These are phyloP conservation scores for Melipona beecheii DNA, from an alignment of 2,888 invertebrate species.

Conservation along the genomic window DNA sequence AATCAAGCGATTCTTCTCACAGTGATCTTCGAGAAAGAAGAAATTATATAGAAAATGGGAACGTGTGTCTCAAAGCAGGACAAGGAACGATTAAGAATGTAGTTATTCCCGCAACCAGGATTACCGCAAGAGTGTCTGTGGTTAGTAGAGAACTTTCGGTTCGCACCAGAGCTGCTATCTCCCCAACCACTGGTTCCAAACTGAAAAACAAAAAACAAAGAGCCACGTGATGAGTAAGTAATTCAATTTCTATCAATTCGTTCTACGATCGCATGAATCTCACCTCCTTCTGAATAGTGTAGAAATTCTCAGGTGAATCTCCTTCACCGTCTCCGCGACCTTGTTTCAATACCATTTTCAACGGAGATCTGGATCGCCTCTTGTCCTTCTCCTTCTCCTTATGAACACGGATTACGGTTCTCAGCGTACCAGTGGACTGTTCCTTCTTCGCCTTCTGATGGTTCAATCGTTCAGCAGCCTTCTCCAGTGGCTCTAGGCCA, in stretches of 20 bases:
- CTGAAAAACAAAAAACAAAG: conserved; percentile 76
- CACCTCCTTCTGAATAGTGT: conserved; percentile 90
- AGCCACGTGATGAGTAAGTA: conserved; percentile 29
- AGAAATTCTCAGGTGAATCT: conserved; percentile 85
- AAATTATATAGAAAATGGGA: conserved; percentile 13
- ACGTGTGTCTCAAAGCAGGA: conserved; percentile 68
- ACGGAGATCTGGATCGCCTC: conserved; percentile 87
- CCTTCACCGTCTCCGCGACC: conserved; percentile 85
- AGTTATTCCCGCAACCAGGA: conserved; percentile 84
- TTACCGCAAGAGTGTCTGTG: conserved; percentile 84
- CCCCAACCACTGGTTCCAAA: conserved; percentile 83
- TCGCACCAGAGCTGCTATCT: conserved; percentile 84
- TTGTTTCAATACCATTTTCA: conserved; percentile 91
- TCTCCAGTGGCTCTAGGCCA: conserved; percentile 90
- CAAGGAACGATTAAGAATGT: conserved; percentile 79
- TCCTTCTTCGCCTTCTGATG: conserved; percentile 87
- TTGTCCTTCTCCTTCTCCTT: conserved; percentile 86
- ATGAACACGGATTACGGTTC: conserved; percentile 91
- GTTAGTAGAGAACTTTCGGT: conserved; percentile 84
- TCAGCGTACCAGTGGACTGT: conserved; percentile 89
- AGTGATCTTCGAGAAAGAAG: conserved; percentile 20
- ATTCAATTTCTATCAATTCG: neutral
- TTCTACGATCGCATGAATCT: neutral
- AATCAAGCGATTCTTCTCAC: conserved; percentile 42
- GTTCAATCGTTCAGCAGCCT: conserved; percentile 86